Evolutionary conservation across 2,888 invertebrate species (phyloP).

Genomic region (Tenodera sinensis): DNA sequence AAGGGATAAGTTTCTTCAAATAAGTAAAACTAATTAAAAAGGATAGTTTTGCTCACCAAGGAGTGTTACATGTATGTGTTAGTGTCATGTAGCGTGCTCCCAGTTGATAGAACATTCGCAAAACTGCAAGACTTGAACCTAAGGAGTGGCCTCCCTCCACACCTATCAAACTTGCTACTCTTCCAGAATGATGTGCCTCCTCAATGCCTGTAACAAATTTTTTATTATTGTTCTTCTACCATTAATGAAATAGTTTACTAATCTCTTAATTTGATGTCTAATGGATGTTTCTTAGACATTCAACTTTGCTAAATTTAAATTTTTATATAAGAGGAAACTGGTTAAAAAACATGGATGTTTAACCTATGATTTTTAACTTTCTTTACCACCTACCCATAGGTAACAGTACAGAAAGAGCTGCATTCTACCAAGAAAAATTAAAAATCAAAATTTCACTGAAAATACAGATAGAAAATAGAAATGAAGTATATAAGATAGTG

Average conservation of each 20-base stretch:
- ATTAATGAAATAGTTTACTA: neutral
- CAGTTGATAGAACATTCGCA: constrained; percentile 83
- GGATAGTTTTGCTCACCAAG: constrained; percentile 19
- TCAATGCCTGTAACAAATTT: constrained; percentile 54
- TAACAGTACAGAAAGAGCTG: too few relatives aligned
- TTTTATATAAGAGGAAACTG: too few relatives aligned
- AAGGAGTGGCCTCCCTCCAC: constrained; percentile 91
- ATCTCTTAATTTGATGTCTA: too few relatives aligned
- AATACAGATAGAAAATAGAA: too few relatives aligned
- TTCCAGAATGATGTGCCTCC: constrained; percentile 65
- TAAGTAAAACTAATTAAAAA: neutral
- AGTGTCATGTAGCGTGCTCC: constrained; percentile 81
- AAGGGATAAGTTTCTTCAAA: neutral
- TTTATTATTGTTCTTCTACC: neutral
- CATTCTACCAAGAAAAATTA: too few relatives aligned
- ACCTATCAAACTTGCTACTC: constrained; percentile 84
- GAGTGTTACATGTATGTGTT: constrained; percentile 45
- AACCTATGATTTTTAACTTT: too few relatives aligned
- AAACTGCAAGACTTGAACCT: constrained; percentile 82
- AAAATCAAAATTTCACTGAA: too few relatives aligned
- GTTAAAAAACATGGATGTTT: too few relatives aligned
- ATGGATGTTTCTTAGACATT: too few relatives aligned
- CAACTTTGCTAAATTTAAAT: too few relatives aligned
- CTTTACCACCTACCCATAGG: too few relatives aligned
- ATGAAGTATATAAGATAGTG: too few relatives aligned